Evolutionary conservation across 2,888 invertebrate species (phyloP).

Genomic region (Stenodema calcarata): DNA sequence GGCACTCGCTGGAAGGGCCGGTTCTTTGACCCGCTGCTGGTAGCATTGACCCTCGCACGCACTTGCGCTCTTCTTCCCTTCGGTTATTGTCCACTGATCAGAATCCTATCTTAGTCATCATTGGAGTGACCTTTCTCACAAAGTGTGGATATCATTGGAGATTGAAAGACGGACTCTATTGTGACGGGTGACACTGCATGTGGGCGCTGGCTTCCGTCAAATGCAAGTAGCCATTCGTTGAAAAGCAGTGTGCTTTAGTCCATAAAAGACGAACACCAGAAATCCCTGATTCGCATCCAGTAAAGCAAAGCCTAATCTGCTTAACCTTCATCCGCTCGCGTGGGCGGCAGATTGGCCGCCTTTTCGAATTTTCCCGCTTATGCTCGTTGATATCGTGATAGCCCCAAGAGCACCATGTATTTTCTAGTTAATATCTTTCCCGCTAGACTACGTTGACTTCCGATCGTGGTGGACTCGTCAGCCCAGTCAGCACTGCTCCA

Average conservation of each 20-base stretch:
- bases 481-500: no score
- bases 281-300: not conserved
- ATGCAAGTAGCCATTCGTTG: not conserved
- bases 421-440: no score
- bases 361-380: no score
- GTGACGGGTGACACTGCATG: not conserved
- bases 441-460: no score
- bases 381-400: no score
- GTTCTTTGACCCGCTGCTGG: slow-evolving; percentile 34
- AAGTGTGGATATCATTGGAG: no score
- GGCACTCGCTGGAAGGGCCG: slow-evolving; percentile 38
- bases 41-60: slow-evolving; percentile 41
- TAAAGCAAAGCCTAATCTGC: not conserved
- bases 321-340: no score
- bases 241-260: not conserved
- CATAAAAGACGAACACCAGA: not conserved
- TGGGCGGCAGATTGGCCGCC: no score
- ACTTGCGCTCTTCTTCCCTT: slow-evolving; percentile 38
- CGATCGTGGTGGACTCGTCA: no score
- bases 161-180: no score
- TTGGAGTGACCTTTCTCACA: not conserved
- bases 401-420: no score
- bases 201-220: not conserved
- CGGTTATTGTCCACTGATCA: not conserved
- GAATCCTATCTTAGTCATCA: not conserved